These are phyloP conservation scores for Emberiza fucata DNA, from an alignment of 2,113 vertebrate genomes.

Conservation along the genomic window DNA sequence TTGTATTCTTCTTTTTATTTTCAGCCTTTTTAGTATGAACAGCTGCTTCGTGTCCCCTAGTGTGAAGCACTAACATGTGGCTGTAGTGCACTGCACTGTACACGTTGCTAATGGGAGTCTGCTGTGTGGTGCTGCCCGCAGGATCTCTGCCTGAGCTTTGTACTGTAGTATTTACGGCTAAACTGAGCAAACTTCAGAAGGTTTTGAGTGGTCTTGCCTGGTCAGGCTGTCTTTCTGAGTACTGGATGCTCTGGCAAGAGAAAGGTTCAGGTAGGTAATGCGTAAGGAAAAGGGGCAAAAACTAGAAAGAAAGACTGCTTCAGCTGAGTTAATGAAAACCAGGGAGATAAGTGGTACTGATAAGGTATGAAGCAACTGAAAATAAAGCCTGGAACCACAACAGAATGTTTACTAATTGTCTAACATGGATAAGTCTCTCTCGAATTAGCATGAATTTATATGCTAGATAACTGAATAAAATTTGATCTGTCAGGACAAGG, in stretches of 20 bases:
- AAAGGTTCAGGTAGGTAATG: not conserved
- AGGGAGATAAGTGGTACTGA: not conserved
- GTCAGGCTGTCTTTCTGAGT: not conserved
- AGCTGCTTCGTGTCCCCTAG: not conserved
- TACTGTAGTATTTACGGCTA: not conserved
- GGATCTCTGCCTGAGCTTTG: not conserved
- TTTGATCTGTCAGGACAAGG: not conserved
- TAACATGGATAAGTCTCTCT: not conserved
- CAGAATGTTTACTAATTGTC: not conserved
- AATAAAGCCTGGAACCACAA: not conserved
- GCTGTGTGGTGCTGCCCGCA: accelerated
- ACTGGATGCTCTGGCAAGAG: not conserved
- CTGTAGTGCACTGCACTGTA: not conserved
- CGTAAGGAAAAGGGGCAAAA: not conserved
- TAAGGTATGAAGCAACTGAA: not conserved
- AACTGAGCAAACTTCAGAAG: not conserved
- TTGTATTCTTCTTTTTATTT: not conserved
- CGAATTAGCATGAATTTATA: not conserved
- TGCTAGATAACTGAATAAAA: not conserved
- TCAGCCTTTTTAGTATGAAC: not conserved
- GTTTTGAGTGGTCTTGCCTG: not conserved
- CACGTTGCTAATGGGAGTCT: accelerated
- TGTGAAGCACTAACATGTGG: not conserved
- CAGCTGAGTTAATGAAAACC: not conserved
- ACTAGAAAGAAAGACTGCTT: not conserved